phyloP scores from a whole-genome alignment of 2,113 vertebrate genomes.

The Procavia capensis region DNA sequence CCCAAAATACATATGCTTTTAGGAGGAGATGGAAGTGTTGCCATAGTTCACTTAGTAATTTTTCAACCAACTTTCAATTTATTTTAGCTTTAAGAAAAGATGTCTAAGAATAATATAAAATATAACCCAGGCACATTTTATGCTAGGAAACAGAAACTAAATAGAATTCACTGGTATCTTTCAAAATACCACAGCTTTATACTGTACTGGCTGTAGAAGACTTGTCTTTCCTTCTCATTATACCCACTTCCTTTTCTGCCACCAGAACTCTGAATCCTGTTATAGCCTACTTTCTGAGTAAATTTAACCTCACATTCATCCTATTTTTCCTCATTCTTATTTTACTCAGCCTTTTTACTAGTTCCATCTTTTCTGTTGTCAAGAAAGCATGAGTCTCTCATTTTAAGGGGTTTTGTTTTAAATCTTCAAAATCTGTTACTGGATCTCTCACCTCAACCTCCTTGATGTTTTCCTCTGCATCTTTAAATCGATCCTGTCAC shows the following conservation, averaged over 20 bases:
- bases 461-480: constrained; percentile 55
- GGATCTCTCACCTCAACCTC: constrained; percentile 38
- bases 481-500: constrained; percentile 65
- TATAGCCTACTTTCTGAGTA: constrained; percentile 1
- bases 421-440: constrained; percentile 56
- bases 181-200: neutral
- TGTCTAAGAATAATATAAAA: constrained; percentile 51
- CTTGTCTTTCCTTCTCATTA: neutral
- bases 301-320: neutral
- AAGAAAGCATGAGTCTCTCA: constrained; percentile 32
- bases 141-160: constrained; percentile 17
- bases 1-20: constrained; percentile 69
- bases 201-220: neutral
- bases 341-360: constrained; percentile 18
- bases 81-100: constrained; percentile 66
- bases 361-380: constrained; percentile 26
- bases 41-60: constrained; percentile 69
- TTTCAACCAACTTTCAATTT: constrained; percentile 74
- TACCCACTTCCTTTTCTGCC: neutral
- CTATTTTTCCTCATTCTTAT: neutral
- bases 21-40: constrained; percentile 54
- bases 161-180: neutral
- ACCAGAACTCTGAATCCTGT: neutral
- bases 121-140: constrained; percentile 44
- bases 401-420: constrained; percentile 54